Evolutionary conservation across 2,888 invertebrate species (phyloP), one percentile per base, ranked within the genome.

Genomic region (Clitarchus hookeri): DNA sequence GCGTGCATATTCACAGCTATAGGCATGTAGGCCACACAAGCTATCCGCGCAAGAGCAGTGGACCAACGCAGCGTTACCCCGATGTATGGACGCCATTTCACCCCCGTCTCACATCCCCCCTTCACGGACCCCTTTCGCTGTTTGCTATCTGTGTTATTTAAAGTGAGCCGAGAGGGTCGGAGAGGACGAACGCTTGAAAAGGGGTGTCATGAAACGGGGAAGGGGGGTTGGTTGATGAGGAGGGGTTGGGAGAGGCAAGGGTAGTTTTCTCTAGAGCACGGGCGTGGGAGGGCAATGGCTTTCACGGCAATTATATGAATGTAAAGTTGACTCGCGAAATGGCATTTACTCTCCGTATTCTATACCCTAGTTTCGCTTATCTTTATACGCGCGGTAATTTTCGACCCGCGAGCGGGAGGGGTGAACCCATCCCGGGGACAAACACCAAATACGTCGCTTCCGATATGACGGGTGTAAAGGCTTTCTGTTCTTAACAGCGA

Each of bases 61-160:
- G 65, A 12, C 65, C 65, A 65, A 65, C n/a, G 65, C 2, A 19
- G 3, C 65, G 65, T 65, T 65, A 23, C 65, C 65, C 65, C 23
- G 65, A 65, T 65, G 16, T 65, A 65, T 65, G 65, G n/a, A 65
- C 65, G 65, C 65, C 65, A 23, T 65, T 65, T 65, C 65, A 82
- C 27, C 27, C 27, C 36, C 25, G 13, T 23, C 82, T 36, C 82
- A 26, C 53, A 12, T 53, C 53, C 4, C 65, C 65, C 65, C 65
- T 16, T n/a, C n/a, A 65, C 19, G 11, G 1, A 0, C 82, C 82
- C 36, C 36, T 36, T 27, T 36, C 27, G 82, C n/a, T 82, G 82
- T 82, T 26, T 82, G 82, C 82, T 82, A 82, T 82, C 82, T 82
- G 82, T 82, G 82, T 27, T 82, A 82, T 82, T 82, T 44, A 82